Conservation (phyloP, 2,888 invertebrate species). For the Notodonta dromedarius region DNA sequence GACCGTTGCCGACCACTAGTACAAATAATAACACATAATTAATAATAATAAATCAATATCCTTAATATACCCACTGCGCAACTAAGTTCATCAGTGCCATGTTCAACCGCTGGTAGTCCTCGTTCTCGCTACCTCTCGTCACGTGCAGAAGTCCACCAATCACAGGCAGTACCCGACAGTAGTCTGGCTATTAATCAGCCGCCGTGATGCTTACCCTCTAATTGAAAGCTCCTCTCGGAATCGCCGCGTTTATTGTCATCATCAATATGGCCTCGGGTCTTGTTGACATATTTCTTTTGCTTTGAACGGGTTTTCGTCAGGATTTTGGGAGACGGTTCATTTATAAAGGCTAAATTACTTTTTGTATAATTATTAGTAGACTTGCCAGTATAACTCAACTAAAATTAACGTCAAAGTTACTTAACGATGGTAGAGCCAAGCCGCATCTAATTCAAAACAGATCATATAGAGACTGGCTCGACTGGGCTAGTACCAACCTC, state of each 20-base stretch:
- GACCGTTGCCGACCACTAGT: too few species aligned
- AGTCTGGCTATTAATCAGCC: constrained; percentile 47
- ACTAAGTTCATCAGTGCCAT: too few species aligned
- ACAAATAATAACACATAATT: too few species aligned
- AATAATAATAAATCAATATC: too few species aligned
- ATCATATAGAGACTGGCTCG: too few species aligned
- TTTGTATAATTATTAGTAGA: too few species aligned
- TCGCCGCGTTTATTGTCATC: constrained; percentile 52
- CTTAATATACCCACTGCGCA: too few species aligned
- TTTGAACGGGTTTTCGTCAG: constrained; percentile 24
- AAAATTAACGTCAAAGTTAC: too few species aligned
- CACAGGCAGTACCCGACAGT: constrained; percentile 19
- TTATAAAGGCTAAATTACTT: not conserved
- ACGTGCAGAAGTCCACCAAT: constrained; percentile 13
- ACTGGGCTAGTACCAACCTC: too few species aligned
- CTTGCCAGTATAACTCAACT: too few species aligned
- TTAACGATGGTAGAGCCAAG: too few species aligned
- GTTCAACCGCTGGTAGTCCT: not conserved
- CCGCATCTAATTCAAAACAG: too few species aligned
- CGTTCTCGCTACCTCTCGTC: constrained; percentile 16
- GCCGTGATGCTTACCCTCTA: constrained; percentile 58
- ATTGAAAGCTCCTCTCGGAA: constrained; percentile 60
- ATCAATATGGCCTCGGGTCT: constrained; percentile 49
- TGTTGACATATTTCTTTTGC: constrained; percentile 29
- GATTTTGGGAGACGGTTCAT: constrained; percentile 8